Conservation (phyloP, 2,888 invertebrate genomes). For the Drosophila sordidula region DNA sequence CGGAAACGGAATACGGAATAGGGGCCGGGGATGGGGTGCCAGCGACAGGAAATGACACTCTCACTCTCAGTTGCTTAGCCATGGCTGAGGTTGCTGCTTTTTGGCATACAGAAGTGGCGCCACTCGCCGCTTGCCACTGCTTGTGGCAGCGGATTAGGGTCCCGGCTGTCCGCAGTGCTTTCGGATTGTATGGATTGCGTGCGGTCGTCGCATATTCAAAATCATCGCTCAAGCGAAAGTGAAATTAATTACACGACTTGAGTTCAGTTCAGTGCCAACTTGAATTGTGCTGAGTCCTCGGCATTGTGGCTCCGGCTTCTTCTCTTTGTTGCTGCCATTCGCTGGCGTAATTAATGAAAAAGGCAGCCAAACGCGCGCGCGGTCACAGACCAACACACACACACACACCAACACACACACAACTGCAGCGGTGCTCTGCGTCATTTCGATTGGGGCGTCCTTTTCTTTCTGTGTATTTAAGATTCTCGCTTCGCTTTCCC, state of each 20-base stretch:
- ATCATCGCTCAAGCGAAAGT: constrained; percentile 77
- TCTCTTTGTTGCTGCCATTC: constrained; percentile 34
- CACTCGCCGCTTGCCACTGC: constrained; percentile 1
- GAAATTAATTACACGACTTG: constrained; percentile 76
- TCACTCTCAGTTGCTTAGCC: constrained; percentile 28
- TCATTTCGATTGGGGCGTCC: constrained; percentile 26
- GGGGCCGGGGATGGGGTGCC: constrained; percentile 9
- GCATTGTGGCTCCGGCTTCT: constrained; percentile 25
- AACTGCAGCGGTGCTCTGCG: constrained; percentile 23
- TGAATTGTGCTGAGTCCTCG: constrained; percentile 41
- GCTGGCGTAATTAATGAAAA: constrained; percentile 71
- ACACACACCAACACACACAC: constrained; percentile 10
- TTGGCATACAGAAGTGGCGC: constrained; percentile 19
- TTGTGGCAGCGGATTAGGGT: background rate
- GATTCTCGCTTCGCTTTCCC: constrained; percentile 16
- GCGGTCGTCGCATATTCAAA: constrained; percentile 69
- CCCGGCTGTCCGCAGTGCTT: constrained; percentile 12
- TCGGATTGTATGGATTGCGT: constrained; percentile 61
- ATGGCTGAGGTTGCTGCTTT: constrained; percentile 31
- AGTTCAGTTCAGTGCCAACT: constrained; percentile 43
- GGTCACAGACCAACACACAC: constrained; percentile 14
- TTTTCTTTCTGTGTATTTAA: constrained; percentile 9
- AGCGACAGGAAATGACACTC: constrained; percentile 61
- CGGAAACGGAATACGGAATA: background rate
- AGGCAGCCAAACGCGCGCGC: constrained; percentile 36